phyloP scores from a whole-genome alignment of 2,797 vertebrate species.

The Mormyrus hasselquistii region DNA sequence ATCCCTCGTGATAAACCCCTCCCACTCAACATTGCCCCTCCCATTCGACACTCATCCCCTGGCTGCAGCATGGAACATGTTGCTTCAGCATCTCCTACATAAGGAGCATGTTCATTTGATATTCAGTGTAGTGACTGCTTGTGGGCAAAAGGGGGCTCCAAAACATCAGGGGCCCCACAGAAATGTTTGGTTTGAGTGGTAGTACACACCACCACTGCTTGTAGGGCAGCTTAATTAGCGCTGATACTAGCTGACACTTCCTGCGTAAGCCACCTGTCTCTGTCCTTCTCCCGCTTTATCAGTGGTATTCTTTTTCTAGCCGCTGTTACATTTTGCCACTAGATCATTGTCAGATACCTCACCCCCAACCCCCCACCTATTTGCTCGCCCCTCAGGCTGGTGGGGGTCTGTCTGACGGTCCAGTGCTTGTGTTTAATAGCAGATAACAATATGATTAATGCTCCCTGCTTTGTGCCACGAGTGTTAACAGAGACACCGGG shows the following conservation, averaged over 20 bases:
- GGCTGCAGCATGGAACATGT: too few relatives aligned
- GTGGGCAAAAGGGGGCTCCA: neutral
- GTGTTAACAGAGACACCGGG: conserved; percentile 48
- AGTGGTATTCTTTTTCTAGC: conserved; percentile 39
- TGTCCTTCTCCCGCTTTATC: conserved; percentile 27
- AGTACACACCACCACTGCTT: neutral
- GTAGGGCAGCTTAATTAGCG: neutral
- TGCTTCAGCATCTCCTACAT: neutral
- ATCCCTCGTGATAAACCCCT: neutral
- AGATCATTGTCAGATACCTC: conserved; percentile 65
- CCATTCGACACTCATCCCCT: neutral
- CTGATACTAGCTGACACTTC: neutral
- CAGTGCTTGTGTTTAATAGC: conserved; percentile 32
- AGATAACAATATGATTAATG: conserved; percentile 55
- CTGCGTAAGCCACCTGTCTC: neutral
- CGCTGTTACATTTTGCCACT: conserved; percentile 53
- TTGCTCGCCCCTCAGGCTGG: conserved; percentile 7
- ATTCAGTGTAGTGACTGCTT: neutral
- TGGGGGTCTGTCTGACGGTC: conserved; percentile 45
- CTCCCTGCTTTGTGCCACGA: conserved; percentile 41
- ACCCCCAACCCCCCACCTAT: conserved; percentile 31
- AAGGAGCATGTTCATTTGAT: neutral
- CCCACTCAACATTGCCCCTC: neutral
- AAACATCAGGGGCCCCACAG: neutral
- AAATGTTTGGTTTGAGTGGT: neutral